Conservation (phyloP, 2,113 vertebrate species). For the Cynocephalus volans region DNA sequence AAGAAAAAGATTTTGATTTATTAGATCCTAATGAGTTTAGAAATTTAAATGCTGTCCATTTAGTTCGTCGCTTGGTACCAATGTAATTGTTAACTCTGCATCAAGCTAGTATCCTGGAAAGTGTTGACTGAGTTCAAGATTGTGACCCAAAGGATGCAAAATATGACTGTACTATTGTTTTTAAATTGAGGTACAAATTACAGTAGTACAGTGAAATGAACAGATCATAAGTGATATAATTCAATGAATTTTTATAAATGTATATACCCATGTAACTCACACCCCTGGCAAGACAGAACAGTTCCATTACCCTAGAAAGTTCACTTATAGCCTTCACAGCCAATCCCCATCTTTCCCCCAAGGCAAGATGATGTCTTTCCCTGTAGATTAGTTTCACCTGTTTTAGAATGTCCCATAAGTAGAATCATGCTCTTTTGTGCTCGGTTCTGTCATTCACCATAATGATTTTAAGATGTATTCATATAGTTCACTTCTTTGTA, state of each 20-base stretch:
- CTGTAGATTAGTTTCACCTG: neutral
- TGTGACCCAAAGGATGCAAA: neutral
- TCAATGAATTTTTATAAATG: neutral
- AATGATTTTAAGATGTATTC: neutral
- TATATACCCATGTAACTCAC: neutral
- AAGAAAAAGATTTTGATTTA: neutral
- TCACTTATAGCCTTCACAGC: neutral
- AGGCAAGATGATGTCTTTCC: neutral
- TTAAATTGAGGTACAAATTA: neutral
- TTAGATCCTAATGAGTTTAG: neutral
- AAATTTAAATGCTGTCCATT: neutral
- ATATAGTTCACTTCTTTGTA: slow-evolving; percentile 21
- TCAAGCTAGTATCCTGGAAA: neutral
- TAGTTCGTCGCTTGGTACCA: neutral
- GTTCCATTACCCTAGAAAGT: neutral
- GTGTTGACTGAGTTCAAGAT: neutral
- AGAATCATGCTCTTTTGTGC: neutral
- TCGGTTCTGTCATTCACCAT: neutral
- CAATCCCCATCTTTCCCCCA: neutral
- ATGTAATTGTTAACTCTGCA: neutral
- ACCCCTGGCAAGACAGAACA: neutral
- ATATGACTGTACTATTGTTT: neutral
- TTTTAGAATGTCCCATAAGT: neutral
- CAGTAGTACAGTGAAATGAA: neutral
- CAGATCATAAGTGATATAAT: neutral